Base-by-base conservation (phyloP, 2,113 vertebrate genomes). In the Willisornis vidua region DNA sequence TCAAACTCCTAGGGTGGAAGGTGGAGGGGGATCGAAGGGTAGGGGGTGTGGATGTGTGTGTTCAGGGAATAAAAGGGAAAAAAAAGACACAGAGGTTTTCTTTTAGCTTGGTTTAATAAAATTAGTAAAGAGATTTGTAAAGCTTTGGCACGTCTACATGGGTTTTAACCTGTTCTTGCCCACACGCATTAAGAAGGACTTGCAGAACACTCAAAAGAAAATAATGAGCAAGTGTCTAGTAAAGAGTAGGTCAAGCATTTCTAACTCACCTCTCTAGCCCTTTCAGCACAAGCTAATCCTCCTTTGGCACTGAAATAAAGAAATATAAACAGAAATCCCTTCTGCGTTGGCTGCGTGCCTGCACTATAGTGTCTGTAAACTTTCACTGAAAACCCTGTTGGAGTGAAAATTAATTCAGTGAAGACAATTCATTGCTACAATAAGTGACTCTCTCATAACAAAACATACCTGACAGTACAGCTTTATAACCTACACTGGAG, bases 251-350 rank as follows among this genome's bases (percentile, higher is more conserved):
- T 82, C 81, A 95, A 93, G 71, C 67, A 41, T 62, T 95, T 96
- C 55, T 68, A 90, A 22, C 71, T 93, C 85, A 95, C 89, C 83
- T 93, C 92, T 91, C 87, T 82, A 92, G 91, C 75, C 62, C 52
- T 82, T 97, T 89, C 96, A 96, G 80, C 87, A 95, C 84, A 83
- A 95, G 67, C 55, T 63, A 87, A 89, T 91, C 79, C 93, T 87
- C 75, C 73, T 85, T 89, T 94, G 93, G 91, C 95, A 94, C 85
- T 19, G n/a, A 83, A 79, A 86, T 83, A 93, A 96, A 94, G 90
- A 94, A 87, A 95, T 57, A 48, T 26, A 90, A 84, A 78, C 73
- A 72, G 71, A 86, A 85, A 70, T 88, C 77, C 68, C 61, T 83
- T 85, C 86, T 96, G 66, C 48, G 4, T 73, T 94, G 83, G 90